Evolutionary conservation across 2,888 invertebrate species (phyloP).

Genomic region (Calameuta filiformis): DNA sequence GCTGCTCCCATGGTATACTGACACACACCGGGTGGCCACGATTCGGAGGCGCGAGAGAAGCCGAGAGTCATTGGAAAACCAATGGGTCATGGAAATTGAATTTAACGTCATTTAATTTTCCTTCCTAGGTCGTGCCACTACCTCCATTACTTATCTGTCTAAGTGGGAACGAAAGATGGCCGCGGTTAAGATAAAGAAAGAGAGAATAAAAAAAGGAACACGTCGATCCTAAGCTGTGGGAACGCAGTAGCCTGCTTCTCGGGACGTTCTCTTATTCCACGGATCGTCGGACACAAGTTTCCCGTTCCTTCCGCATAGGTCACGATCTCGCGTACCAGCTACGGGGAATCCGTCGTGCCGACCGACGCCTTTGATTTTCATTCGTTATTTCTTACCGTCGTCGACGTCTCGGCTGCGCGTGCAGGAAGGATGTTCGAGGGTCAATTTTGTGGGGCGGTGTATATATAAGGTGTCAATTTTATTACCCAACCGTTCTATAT

Average conservation of each 20-base stretch:
- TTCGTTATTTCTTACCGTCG: background rate
- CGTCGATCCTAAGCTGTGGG: background rate
- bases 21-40: background rate
- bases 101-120: background rate
- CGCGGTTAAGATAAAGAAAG: too few species aligned
- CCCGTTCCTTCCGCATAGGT: background rate
- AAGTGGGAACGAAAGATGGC: background rate
- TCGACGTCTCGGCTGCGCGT: background rate
- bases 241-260: background rate
- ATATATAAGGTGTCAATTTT: background rate
- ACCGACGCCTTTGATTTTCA: background rate
- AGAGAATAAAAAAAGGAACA: background rate
- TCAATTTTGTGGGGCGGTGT: background rate
- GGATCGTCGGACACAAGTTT: background rate
- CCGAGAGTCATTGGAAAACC: background rate
- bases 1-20: background rate
- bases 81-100: background rate
- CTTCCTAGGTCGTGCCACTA: background rate
- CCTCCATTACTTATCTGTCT: background rate
- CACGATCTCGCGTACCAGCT: background rate
- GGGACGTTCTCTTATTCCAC: background rate
- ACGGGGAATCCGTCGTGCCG: background rate
- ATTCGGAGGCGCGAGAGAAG: background rate
- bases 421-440: background rate
- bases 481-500: background rate